Evolutionary conservation across 2,888 invertebrate genomes (phyloP), one percentile per base, ranked within the genome.

Genomic region (Rhodophaea formosa): DNA sequence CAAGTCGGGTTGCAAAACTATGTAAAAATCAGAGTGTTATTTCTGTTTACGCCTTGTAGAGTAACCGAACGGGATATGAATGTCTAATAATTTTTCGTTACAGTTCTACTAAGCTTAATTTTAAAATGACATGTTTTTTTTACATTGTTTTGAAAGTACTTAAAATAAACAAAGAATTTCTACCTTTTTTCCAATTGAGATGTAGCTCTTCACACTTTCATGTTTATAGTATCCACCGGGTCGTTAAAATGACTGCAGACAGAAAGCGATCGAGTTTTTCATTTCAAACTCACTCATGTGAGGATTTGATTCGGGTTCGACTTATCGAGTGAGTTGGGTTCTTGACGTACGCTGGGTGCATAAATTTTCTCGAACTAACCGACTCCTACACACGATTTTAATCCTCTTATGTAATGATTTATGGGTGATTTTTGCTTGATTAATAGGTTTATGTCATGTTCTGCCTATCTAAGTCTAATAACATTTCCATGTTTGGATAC

Each of bases 231-330:
- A 45, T 55, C 45, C n/a, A 35, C 17, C n/a, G 54, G 35, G 12
- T 45, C 35, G 35, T 45, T 55, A 46, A 46, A 55, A 55, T 55
- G 32, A 45, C 32, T 55, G 35, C 17, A 55, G 54, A 45, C 45
- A 35, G 54, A 55, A 54, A 68, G 59, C 62, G 68, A 69, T 67
- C 64, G 63, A 66, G 69, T 74, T 74, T 78, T 77, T 76, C 64
- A 79, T 76, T 76, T 71, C 70, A 75, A 74, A 73, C 64, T 68
- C 73, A 75, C 70, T 71, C 75, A 74, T 71, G 76, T 71, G 75
- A 71, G 69, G 75, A 75, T 79, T 74, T 79, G 77, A 77, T 75
- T 71, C 67, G 75, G 77, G 79, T 74, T 72, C 68, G 70, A 74
- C 68, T 68, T 72, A 70, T 68, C 65, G 69, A 67, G 64, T 67